Conservation (phyloP, 2,888 invertebrate species). For the Phengaris arion region DNA sequence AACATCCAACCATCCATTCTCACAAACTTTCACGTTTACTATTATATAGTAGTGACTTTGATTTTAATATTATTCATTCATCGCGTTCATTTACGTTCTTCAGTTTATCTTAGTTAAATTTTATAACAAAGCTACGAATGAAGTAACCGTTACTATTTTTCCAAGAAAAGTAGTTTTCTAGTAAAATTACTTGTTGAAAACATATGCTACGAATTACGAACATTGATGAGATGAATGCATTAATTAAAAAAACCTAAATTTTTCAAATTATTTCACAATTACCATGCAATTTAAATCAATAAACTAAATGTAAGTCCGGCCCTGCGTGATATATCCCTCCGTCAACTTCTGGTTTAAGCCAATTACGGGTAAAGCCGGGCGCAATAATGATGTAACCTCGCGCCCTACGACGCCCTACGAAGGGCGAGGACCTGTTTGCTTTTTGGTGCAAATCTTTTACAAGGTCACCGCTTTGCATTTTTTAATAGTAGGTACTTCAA, state of each 20-base stretch:
- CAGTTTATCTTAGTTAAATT: no score
- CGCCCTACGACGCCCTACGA: background rate
- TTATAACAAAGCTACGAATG: no score
- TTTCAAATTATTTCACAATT: background rate
- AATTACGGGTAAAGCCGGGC: constrained; percentile 31
- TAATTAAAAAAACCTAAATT: background rate
- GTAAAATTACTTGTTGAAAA: no score
- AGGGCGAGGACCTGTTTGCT: constrained; percentile 22
- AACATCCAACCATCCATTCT: no score
- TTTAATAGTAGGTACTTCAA: background rate
- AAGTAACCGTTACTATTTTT: no score
- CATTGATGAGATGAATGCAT: no score
- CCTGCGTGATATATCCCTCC: constrained; percentile 20
- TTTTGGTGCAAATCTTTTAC: constrained; percentile 16
- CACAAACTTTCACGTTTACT: no score
- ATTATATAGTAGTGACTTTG: no score
- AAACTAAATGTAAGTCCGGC: constrained; percentile 14
- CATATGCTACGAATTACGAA: no score
- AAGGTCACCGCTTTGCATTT: constrained; percentile 10
- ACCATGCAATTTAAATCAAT: background rate
- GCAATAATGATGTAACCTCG: constrained; percentile 30
- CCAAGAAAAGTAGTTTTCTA: no score
- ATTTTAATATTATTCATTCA: no score
- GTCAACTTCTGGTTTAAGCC: constrained; percentile 33
- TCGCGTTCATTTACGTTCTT: no score